phyloP scores from a whole-genome alignment of 2,113 vertebrate genomes.

The Colaptes auratus region DNA sequence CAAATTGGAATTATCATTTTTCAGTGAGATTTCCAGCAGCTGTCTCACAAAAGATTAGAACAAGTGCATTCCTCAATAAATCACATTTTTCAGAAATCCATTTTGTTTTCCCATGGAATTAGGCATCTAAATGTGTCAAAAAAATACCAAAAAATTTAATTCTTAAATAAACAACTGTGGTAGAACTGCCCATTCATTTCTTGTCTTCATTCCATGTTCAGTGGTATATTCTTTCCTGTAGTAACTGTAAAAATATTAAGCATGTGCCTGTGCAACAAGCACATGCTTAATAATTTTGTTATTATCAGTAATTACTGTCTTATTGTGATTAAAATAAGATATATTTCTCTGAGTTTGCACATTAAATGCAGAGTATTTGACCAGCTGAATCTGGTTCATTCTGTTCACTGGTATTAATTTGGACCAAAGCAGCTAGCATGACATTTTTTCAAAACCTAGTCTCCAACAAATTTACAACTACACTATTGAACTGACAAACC shows the following conservation, averaged over 20 bases:
- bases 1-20: neutral
- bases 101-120: neutral
- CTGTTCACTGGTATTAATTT: constrained; percentile 32
- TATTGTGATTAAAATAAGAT: neutral
- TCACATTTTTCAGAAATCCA: neutral
- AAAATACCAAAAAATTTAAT: neutral
- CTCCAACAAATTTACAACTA: constrained; percentile 56
- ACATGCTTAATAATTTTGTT: neutral
- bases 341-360: neutral
- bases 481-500: constrained; percentile 38
- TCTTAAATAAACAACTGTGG: neutral
- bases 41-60: neutral
- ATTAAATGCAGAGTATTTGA: neutral
- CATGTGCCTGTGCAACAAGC: neutral
- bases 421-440: neutral
- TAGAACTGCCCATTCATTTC: neutral
- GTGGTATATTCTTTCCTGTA: neutral
- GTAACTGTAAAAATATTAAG: neutral
- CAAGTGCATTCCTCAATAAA: neutral
- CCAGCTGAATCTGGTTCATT: constrained; percentile 12
- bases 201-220: neutral
- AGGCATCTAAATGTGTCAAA: neutral
- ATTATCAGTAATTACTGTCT: neutral
- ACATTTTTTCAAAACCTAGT: constrained; percentile 44
- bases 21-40: neutral